Evolutionary conservation across 2,888 invertebrate genomes (phyloP), one percentile per base, ranked within the genome.

Genomic region (Caenorhabditis sp.): DNA sequence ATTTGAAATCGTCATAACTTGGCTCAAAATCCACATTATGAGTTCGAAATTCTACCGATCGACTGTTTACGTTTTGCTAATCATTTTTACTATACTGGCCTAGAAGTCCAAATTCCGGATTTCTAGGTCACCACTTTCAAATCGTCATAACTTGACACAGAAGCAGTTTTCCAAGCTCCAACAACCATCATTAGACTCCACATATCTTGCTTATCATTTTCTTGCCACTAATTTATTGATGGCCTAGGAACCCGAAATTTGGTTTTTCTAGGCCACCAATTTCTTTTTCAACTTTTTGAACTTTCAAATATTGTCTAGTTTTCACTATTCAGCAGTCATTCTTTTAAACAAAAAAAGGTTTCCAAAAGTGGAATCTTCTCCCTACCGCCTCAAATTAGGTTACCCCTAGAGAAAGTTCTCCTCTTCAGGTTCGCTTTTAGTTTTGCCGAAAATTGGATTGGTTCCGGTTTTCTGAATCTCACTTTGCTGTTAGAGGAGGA

Each of bases 351-450:
- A 31, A 10, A 59, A 31, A 31, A 59, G 6, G 24, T 56, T 16
- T 7, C 26, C 56, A 56, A 35, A 59, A 59, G 35, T 31, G 28
- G 59, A 8, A 7, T 58, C n/a, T 24, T 16, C 10, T 28, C 6
- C 6, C 28, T 12, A 5, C 16, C 19, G 1, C 6, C 3, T 12
- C 6, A 47, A 47, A 47, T 47, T 47, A 47, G 47, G 5, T 47
- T 47, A 47, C 47, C 19, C 19, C 47, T 2, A 47, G 19, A 47
- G 19, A 5, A n/a, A n/a, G n/a, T n/a, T n/a, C n/a, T n/a, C n/a
- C n/a, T 47, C 19, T 47, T 47, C 47, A n/a, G 47, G 47, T 47
- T 47, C 47, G 47, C 47, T 47, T 47, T 47, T 47, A 47, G 47
- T 8, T 47, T 38, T 47, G 19, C 19, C 47, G 44, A 47, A 47